Evolutionary conservation across 2,797 vertebrate species (phyloP), one percentile per base, ranked within the genome.

Genomic region (Lutra lutra): DNA sequence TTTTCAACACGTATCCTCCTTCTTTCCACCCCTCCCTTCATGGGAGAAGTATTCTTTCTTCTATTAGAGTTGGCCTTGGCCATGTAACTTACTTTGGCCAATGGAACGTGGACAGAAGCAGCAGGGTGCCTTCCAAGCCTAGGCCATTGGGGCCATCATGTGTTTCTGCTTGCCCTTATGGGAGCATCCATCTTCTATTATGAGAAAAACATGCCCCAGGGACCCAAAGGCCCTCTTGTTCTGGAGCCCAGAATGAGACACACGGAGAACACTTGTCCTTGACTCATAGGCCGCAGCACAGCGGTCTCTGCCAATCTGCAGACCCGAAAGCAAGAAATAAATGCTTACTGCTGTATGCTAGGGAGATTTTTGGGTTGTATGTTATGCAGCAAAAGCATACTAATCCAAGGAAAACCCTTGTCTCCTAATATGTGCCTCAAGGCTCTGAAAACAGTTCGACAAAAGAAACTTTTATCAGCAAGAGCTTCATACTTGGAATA

Each of bases 91-190:
- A 58, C 43, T 85, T 77, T 43, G 9, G 84, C 29, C n/a, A 29
- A 38, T 8, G 58, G 27, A 87, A 91, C 21, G 29, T 14, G 60
- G 58, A 87, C n/a, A 70, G 51, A 73, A 78, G 46, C 10, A 54
- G 77, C 18, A 75, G 25, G 48, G 54, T 43, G 2, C 27, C 46
- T 86, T 43, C 21, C 3, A 51, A 66, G 86, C 46, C 17, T 25
- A 51, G 62, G 77, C 25, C 12, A n/a, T 60, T 1, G 2, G 70
- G 66, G 35, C 1, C 58, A 38, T 9, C 0, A 0, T 40, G 9
- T 60, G 77, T 60, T 87, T 92, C 68, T 79, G 79, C 75, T 95
- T 84, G 84, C 32, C 87, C 21, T 66, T 70, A 51, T 94, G 80
- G 77, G 75, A 80, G 10, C 14, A 79, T 8, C 40, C 1, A 38